Base-by-base conservation (phyloP, 2,888 invertebrate genomes). In the Salticus scenicus region DNA sequence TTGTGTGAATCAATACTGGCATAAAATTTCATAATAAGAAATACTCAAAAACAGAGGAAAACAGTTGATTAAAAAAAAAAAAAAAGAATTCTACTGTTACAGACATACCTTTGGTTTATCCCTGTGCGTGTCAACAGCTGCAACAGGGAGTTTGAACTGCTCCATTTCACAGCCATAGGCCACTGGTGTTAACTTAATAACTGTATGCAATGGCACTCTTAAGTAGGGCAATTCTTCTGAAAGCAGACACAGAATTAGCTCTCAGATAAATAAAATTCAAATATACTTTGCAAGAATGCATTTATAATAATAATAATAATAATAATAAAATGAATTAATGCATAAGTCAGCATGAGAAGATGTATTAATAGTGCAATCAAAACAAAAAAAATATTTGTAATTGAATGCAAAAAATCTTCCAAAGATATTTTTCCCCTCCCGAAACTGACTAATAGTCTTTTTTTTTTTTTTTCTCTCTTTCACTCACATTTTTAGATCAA, bases 81-180 rank as follows among this genome's bases (percentile, higher is more conserved):
- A 27, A 4, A 63, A 24, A 24, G 7, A 63, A n/a, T 7, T 17
- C 10, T 12, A 63, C 8, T 8, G 27, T 24, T 24, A 42, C 14
- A 12, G 74, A 70, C 88, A 90, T 90, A 94, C 94, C 92, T 93
- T 92, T 17, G 97, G 97, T 91, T 96, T 96, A 42, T 94, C 93
- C 89, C 97, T 93, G 90, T 96, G 97, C 0, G 98, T 98, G 91
- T 98, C 95, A 27, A 98, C 98, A 91, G 97, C 97, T 37, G 96
- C 96, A 24, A 98, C 94, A 14, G 96, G 94, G 90, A 98, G 93
- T 89, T 95, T 94, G 89, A 96, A 94, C 90, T 95, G 94, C 91
- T 98, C 97, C 90, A 97, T 94, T 89, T 95, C 94, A 92, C 97
- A 98, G 89, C 95, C 95, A 92, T 96, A 97, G 10, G 98, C 97